phyloP scores from a whole-genome alignment of 1,140 invertebrate genomes.

The Calliphora vicina region DNA sequence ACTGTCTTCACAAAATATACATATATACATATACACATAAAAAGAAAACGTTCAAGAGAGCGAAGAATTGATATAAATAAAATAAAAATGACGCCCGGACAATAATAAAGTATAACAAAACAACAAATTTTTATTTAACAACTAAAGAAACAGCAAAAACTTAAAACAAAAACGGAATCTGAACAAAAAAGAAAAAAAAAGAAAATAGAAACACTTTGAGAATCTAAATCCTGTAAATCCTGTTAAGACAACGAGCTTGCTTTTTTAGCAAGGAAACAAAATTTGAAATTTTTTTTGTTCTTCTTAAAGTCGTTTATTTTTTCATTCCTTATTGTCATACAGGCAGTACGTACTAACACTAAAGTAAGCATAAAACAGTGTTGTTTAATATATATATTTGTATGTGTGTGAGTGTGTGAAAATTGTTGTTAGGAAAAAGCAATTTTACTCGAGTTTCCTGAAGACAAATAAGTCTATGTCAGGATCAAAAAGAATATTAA shows the following conservation, averaged over 20 bases:
- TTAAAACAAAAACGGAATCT: too few species aligned
- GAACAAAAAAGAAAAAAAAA: neutral
- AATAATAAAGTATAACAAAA: neutral
- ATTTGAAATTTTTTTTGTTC: neutral
- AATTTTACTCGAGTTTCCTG: conserved; percentile 61
- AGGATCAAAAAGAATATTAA: conserved; percentile 60
- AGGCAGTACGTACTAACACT: neutral
- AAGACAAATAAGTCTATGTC: conserved; percentile 60
- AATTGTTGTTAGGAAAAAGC: conserved; percentile 51
- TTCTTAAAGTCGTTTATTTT: neutral
- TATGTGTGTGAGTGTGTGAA: neutral
- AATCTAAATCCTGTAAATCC: conserved; percentile 30
- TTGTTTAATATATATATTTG: neutral
- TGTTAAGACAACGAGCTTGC: conserved; percentile 19
- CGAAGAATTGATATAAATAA: neutral
- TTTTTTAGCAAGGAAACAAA: neutral
- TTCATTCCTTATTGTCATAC: neutral
- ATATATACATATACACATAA: too few species aligned
- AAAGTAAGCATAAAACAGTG: neutral
- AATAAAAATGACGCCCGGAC: neutral
- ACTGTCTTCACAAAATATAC: neutral
- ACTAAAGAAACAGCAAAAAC: neutral
- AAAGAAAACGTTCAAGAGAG: neutral
- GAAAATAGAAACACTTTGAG: neutral
- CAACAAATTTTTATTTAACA: conserved; percentile 2